These are phyloP conservation scores for Megatriorchis doriae DNA, from an alignment of 2,113 vertebrate species.

Conservation along the genomic window DNA sequence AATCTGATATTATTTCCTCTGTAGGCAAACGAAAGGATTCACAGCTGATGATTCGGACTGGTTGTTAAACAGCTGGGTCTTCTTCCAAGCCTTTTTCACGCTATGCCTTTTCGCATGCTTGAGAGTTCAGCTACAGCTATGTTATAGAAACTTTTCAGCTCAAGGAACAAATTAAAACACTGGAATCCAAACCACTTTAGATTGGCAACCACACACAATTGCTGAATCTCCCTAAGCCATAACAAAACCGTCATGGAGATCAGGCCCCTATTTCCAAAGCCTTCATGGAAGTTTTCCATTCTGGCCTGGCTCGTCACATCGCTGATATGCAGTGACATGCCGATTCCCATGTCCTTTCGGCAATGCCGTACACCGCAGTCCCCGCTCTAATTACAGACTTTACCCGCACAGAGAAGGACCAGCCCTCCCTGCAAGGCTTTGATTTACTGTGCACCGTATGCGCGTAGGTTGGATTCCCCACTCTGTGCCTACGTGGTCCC, in stretches of 20 bases:
- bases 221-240: neutral
- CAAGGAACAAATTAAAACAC: neutral
- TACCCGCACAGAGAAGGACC: rapidly evolving
- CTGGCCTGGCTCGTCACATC: rapidly evolving
- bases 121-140: neutral
- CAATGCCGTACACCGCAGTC: rapidly evolving
- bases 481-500: neutral
- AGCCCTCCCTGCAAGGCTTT: neutral
- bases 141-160: neutral
- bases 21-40: neutral
- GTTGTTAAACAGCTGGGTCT: neutral
- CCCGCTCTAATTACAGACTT: neutral
- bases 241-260: neutral
- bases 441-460: rapidly evolving
- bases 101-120: neutral
- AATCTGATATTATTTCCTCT: neutral
- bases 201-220: neutral
- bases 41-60: neutral
- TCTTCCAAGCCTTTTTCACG: neutral
- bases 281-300: neutral
- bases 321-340: rapidly evolving
- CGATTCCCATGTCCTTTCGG: rapidly evolving
- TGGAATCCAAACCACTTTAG: neutral
- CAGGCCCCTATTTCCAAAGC: neutral
- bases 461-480: rapidly evolving